Evolutionary conservation across 2,113 vertebrate genomes (phyloP).

Genomic region (Sula dactylatra): DNA sequence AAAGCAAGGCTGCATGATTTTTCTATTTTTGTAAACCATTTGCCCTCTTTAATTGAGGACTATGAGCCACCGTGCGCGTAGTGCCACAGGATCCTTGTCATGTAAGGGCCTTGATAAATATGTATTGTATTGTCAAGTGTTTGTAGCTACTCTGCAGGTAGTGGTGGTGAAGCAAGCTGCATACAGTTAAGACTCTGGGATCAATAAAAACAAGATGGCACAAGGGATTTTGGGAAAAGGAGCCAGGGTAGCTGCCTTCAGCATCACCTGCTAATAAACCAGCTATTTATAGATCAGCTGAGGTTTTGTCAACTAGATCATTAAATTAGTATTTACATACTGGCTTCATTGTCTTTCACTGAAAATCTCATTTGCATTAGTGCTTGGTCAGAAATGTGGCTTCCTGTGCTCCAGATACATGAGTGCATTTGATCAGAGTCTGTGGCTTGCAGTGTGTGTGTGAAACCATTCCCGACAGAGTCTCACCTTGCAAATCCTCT

Average conservation of each 20-base stretch:
- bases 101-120: conserved; percentile 36
- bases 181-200: not conserved
- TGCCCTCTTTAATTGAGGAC: conserved; percentile 38
- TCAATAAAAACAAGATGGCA: conserved; percentile 41
- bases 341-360: conserved; percentile 6
- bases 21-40: not conserved
- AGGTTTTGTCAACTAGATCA: conserved; percentile 44
- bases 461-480: conserved; percentile 5
- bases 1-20: not conserved
- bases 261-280: conserved; percentile 53
- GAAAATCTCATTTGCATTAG: conserved; percentile 52
- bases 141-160: conserved; percentile 36
- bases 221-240: conserved; percentile 6
- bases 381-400: not conserved
- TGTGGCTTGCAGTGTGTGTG: not conserved
- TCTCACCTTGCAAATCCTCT: conserved; percentile 11
- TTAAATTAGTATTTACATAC: conserved; percentile 64
- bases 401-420: not conserved
- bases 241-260: conserved; percentile 38
- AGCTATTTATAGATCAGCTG: conserved; percentile 51
- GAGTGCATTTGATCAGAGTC: not conserved
- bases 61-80: not conserved
- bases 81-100: not conserved
- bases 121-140: conserved; percentile 27
- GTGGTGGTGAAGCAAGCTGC: not conserved